These are phyloP conservation scores for Lordiphosa andalusiaca DNA, from an alignment of 2,888 invertebrate species.

Conservation along the genomic window DNA sequence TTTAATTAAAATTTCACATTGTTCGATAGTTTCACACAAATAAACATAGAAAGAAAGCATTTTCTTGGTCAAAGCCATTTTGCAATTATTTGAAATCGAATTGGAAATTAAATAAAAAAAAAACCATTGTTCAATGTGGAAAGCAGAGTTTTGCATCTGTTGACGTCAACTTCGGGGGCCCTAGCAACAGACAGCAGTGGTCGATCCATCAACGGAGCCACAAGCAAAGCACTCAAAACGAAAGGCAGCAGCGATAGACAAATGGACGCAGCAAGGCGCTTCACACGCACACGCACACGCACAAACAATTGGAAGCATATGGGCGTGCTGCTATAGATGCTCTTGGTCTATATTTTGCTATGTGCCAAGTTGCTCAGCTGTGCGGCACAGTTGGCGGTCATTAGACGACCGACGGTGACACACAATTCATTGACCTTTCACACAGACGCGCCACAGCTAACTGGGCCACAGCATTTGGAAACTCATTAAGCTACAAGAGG, in stretches of 20 bases:
- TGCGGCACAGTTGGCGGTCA: constrained; percentile 70
- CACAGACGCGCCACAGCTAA: constrained; percentile 15
- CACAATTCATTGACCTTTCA: constrained; percentile 62
- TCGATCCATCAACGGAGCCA: constrained; percentile 60
- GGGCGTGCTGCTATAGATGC: constrained; percentile 25
- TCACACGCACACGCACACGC: constrained; percentile 5
- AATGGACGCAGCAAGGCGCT: constrained; percentile 64
- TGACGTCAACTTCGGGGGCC: constrained; percentile 12
- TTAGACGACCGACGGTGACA: constrained; percentile 45
- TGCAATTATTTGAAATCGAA: constrained; percentile 5
- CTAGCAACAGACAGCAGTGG: constrained; percentile 34
- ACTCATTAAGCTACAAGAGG: constrained; percentile 48
- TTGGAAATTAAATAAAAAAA: neutral
- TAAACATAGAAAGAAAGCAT: too few species aligned
- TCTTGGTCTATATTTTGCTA: constrained; percentile 40
- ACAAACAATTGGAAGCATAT: constrained; percentile 57
- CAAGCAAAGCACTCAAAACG: constrained; percentile 33
- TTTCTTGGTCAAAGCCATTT: neutral
- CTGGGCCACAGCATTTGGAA: constrained; percentile 34
- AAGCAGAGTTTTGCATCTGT: constrained; percentile 12
- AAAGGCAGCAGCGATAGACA: constrained; percentile 52
- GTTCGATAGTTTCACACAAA: too few species aligned
- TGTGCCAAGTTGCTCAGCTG: constrained; percentile 52
- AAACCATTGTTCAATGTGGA: constrained; percentile 20
- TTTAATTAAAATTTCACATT: too few species aligned